A percentile compares a stretch with the other conserved stretches of the same genome.
Conservation (phyloP, 2,113 vertebrate species). For the Poeciliopsis occidentalis region DNA sequence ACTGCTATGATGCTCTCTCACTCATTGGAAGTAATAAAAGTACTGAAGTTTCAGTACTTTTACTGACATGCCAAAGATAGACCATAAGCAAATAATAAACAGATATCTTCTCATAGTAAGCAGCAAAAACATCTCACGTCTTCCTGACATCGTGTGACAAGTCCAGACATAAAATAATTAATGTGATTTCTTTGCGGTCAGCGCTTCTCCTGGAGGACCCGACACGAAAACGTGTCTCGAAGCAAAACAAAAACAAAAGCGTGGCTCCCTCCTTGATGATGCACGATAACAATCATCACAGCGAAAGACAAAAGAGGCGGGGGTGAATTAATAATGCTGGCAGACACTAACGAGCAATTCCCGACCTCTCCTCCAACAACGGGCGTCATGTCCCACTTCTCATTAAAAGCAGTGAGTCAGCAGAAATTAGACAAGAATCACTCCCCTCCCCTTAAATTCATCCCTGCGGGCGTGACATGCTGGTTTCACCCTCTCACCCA, state of each 20-base stretch:
- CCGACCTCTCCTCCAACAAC: slow-evolving; percentile 23
- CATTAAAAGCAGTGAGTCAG: slow-evolving; percentile 50
- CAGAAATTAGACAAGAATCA: slow-evolving; percentile 50
- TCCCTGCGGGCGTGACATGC: slow-evolving; percentile 33
- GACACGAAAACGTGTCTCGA: neutral
- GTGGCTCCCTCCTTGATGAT: neutral
- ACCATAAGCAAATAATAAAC: neutral
- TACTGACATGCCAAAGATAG: neutral
- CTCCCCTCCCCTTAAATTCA: slow-evolving; percentile 46
- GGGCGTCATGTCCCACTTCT: slow-evolving; percentile 23
- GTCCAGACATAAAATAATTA: neutral
- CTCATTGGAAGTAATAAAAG: neutral
- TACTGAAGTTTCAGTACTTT: neutral
- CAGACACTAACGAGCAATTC: slow-evolving; percentile 9
- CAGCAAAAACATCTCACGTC: neutral
- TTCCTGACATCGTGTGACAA: neutral
- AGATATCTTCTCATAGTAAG: neutral
- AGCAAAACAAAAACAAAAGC: neutral
- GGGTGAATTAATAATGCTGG: slow-evolving; percentile 13
- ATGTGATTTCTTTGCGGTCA: neutral
- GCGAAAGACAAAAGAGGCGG: slow-evolving; percentile 8
- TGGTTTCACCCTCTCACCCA: slow-evolving; percentile 31
- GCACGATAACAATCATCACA: slow-evolving; percentile 6
- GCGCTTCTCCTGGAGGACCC: neutral
- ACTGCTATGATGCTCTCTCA: neutral